Evolutionary conservation across 53 echinoderm and acorn worm genomes (phyloP).

Genomic region (Hippasteria phrygiana): DNA sequence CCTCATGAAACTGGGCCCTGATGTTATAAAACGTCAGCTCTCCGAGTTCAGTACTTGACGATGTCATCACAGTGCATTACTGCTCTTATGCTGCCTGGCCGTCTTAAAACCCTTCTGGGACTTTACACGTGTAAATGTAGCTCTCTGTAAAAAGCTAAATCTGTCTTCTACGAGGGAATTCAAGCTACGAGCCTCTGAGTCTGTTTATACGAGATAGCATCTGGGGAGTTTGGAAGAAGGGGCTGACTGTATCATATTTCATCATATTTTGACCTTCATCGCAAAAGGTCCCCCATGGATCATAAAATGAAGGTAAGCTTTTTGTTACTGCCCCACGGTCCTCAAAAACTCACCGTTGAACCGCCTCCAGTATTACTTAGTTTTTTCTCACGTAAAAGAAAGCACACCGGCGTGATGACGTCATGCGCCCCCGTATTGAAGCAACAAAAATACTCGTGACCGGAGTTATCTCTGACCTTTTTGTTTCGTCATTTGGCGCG

Average conservation of each 20-base stretch:
- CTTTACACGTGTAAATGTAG: too few species aligned
- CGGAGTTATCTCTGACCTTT: constrained; percentile 13
- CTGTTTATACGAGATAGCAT: background rate
- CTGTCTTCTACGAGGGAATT: too few species aligned
- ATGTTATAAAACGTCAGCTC: too few species aligned
- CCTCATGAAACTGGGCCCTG: too few species aligned
- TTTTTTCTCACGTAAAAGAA: background rate
- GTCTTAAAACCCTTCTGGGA: too few species aligned
- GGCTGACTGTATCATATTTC: background rate
- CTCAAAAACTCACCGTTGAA: background rate
- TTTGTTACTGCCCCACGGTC: background rate
- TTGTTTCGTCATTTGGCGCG: constrained; percentile 19
- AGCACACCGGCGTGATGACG: background rate
- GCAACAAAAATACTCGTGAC: constrained; percentile 18
- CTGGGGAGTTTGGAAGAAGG: background rate
- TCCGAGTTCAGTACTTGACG: too few species aligned
- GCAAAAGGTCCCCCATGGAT: constrained; percentile 1
- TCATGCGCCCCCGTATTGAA: background rate
- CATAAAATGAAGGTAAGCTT: background rate
- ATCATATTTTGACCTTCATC: background rate
- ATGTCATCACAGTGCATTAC: too few species aligned
- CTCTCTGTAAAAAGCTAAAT: too few species aligned
- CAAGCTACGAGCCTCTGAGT: background rate
- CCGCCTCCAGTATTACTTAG: background rate
- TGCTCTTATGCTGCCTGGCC: too few species aligned